Percentiles rank a stretch among this genome's conserved stretches.
Conservation (phyloP, 1,140 invertebrate genomes). For the Philotrypesis tridentata region DNA sequence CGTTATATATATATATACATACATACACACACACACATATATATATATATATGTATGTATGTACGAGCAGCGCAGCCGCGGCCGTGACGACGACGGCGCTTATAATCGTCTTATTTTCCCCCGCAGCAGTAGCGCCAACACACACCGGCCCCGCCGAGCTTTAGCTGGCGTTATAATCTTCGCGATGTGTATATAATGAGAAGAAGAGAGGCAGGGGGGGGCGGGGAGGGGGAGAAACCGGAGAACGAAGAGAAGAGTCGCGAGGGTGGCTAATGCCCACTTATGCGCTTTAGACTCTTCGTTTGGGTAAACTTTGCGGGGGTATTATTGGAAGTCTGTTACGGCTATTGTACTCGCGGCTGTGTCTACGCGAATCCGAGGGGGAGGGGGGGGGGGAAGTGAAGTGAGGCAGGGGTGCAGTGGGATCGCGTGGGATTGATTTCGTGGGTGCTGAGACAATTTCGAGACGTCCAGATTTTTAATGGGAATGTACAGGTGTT, state of each 20-base stretch:
- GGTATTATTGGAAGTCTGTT: neutral
- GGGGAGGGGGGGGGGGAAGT: too few species aligned
- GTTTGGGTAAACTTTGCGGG: neutral
- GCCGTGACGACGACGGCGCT: neutral
- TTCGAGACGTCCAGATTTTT: too few species aligned
- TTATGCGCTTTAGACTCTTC: neutral
- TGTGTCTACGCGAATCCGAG: too few species aligned
- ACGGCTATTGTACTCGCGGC: neutral
- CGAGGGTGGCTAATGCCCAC: neutral
- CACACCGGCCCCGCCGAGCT: neutral
- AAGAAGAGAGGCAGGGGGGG: too few species aligned
- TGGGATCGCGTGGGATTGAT: too few species aligned
- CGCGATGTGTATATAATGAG: neutral
- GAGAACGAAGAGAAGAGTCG: neutral
- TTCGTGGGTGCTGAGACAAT: too few species aligned
- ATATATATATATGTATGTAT: too few species aligned
- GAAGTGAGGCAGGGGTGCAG: too few species aligned
- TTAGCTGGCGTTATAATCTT: neutral
- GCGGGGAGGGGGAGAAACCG: too few species aligned
- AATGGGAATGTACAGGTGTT: too few species aligned
- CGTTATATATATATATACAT: neutral
- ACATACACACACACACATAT: too few species aligned
- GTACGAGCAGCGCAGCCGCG: too few species aligned
- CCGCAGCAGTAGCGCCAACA: neutral
- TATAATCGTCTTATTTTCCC: conserved; percentile 41